A percentile compares a stretch with the other conserved stretches of the same genome.
These are phyloP conservation scores for Perca flavescens DNA, from an alignment of 2,113 vertebrate species.

Conservation along the genomic window DNA sequence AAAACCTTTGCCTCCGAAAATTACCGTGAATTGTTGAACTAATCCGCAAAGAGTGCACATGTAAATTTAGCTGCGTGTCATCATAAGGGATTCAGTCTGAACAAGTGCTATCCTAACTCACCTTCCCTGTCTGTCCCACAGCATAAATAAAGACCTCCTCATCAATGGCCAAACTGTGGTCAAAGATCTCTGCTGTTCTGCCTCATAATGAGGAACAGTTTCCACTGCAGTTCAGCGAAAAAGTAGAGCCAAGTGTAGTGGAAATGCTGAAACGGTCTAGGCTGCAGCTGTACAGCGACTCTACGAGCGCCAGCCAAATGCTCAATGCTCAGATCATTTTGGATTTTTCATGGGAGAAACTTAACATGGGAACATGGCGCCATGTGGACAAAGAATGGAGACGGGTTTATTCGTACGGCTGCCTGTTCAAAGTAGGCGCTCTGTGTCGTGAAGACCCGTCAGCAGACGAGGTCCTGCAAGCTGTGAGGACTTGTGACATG, in stretches of 20 bases:
- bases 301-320: constrained; percentile 31
- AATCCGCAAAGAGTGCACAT: background rate
- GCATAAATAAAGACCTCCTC: constrained; percentile 23
- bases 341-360: constrained; percentile 92
- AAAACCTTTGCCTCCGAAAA: constrained; percentile 18
- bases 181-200: constrained; percentile 77
- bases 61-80: constrained; percentile 8
- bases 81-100: constrained; percentile 16
- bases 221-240: constrained; percentile 76
- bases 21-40: background rate
- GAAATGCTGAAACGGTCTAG: constrained; percentile 77
- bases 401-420: constrained; percentile 88
- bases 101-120: constrained; percentile 13
- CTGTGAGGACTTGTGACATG: constrained; percentile 91
- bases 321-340: constrained; percentile 83
- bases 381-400: constrained; percentile 91
- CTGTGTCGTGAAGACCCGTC: constrained; percentile 76
- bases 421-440: constrained; percentile 88
- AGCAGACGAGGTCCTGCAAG: constrained; percentile 64
- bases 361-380: constrained; percentile 89
- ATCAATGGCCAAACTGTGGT: constrained; percentile 77
- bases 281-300: constrained; percentile 76
- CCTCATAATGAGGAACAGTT: constrained; percentile 81
- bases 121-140: constrained; percentile 41
- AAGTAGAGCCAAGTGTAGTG: constrained; percentile 78